phyloP scores from a whole-genome alignment of 1,140 invertebrate genomes.

The Cyphomyrmex costatus region DNA sequence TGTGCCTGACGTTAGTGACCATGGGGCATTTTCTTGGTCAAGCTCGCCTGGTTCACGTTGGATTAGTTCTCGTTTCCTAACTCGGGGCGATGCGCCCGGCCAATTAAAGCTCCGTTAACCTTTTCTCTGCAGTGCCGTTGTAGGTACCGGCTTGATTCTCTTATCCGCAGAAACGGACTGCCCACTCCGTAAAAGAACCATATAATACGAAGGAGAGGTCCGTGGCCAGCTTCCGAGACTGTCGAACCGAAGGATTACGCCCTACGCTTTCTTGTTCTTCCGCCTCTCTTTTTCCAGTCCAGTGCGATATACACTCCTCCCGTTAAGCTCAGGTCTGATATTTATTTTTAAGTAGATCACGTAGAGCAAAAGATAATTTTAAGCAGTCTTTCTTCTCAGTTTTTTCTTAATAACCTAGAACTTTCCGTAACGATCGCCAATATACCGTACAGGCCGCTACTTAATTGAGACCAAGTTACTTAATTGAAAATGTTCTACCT shows the following conservation, averaged over 20 bases:
- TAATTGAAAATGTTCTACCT: slow-evolving; percentile 26
- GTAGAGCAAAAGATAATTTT: slow-evolving; percentile 53
- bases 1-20: slow-evolving; percentile 83
- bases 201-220: slow-evolving; percentile 48
- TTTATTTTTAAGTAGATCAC: slow-evolving; percentile 61
- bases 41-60: slow-evolving; percentile 78
- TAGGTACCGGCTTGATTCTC: slow-evolving; percentile 63
- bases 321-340: slow-evolving; percentile 43
- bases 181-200: slow-evolving; percentile 60
- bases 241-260: slow-evolving; percentile 68
- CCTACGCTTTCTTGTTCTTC: not conserved
- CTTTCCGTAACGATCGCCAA: slow-evolving; percentile 47
- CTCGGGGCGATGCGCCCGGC: slow-evolving; percentile 70
- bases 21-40: slow-evolving; percentile 81
- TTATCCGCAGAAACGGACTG: slow-evolving; percentile 72
- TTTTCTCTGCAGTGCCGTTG: slow-evolving; percentile 63
- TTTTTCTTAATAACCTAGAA: slow-evolving; percentile 46
- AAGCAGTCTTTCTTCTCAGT: not conserved
- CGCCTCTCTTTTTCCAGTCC: not conserved
- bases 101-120: slow-evolving; percentile 78
- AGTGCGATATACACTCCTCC: slow-evolving; percentile 37
- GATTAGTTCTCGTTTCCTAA: slow-evolving; percentile 79
- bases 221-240: slow-evolving; percentile 48
- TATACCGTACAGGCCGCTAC: not conserved
- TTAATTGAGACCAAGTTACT: slow-evolving; percentile 48